Base-by-base conservation (phyloP, 2,113 vertebrate genomes). In the Tetrax tetrax region DNA sequence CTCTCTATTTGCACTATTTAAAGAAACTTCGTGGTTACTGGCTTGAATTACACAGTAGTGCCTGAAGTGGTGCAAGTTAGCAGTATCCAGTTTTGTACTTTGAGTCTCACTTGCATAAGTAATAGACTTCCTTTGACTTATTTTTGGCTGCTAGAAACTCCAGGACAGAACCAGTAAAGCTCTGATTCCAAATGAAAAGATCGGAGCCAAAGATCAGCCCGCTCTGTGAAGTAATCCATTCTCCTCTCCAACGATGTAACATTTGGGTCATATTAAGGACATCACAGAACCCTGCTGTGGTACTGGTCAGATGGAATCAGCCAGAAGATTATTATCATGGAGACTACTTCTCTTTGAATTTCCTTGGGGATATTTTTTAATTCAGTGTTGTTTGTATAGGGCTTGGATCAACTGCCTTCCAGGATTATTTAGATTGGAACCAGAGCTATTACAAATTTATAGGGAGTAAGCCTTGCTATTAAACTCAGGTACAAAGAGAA, bases 351-450 rank as follows among this genome's bases (percentile, higher is more conserved):
- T 47, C 53, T 85, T 61, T 85, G 77, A 68, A 90, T 95, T 96
- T 96, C 96, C 96, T 93, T 54, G 61, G 95, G 96, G 94, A 96
- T 87, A 79, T 76, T 89, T 95, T 96, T 93, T 94, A 90, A 95
- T 85, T 93, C 82, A 59, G 37, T 41, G n/a, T 27, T 96, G 94
- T 93, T 97, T 96, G 94, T 61, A 90, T 0, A 94, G 78, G 94
- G 66, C 85, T 94, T 91, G 87, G 89, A 96, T 84, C 93, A 95
- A 80, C 77, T 93, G 78, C 89, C 95, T 96, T 93, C 93, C 37
- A 95, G 78, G 75, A 91, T 89, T 95, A 94, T 96, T 97, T 94
- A 94, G 87, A 96, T 94, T 97, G 96, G 95, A 97, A 95, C 83
- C 94, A 97, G 94, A 96, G 91, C 91, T 89, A 81, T 89, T 85